Evolutionary conservation across 2,797 vertebrate genomes (phyloP), one percentile per base, ranked within the genome.

Genomic region (Aplochiton taeniatus): DNA sequence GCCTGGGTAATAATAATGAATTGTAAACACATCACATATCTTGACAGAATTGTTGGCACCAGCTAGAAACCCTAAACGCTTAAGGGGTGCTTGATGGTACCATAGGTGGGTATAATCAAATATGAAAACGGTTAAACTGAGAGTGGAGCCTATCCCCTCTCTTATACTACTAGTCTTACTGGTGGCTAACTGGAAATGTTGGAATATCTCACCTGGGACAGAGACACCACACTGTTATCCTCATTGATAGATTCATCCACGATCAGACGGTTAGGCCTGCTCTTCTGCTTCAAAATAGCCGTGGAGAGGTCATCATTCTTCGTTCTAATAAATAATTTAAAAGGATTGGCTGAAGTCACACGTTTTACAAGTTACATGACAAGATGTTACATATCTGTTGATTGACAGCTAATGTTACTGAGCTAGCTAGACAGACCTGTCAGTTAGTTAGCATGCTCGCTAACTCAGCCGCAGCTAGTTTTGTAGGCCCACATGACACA

Each of bases 261-360:
- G 85, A 95, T 92, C 90, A 95, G 85, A 78, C 94, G 86, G 87
- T 95, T 95, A 17, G 94, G 94, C 66, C 94, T 92, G 87, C 91
- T 94, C 89, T 96, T 96, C 86, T 95, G 94, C 89, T 95, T 96
- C 74, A 96, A 87, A 88, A 96, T 95, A 44, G 95, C 95, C 85
- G 95, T 96, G 0, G 94, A 94, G 51, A 96, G 90, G 76, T 96
- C 95, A 85, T 95, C 94, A 1, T 87, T 92, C 90, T 95, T 96
- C 41, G 60, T 51, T 62, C 60, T 62, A n/a, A 41, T n/a, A 43
- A 31, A 52, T 8, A n/a, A 52, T 52, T 8, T 16, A 11, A 52
- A 16, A n/a, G 16, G 12, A 18, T 20, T 54, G 17, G 52, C 17
- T 54, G 19, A 11, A 19, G 52, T 18, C 17, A 54, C 8, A 11